Base-by-base conservation (phyloP, 2,888 invertebrate genomes). In the Ceraclea dissimilis region DNA sequence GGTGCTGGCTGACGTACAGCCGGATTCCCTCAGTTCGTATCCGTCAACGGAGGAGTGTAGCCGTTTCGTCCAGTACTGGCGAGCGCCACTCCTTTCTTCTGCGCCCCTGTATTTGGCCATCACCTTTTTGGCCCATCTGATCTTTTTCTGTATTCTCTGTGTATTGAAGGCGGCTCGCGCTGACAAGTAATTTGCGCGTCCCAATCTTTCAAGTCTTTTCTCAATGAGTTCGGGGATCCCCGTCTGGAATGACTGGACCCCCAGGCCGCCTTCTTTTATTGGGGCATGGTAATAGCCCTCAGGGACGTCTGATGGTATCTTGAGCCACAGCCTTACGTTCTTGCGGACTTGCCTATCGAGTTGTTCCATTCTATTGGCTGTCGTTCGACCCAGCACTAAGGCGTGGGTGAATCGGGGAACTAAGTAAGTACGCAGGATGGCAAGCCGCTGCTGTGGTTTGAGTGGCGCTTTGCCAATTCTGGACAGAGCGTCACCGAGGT, bases 401-500 rank as follows among this genome's bases (percentile, higher is more conserved):
- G 20, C 16, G n/a, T 54, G 50, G 19, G 13, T 49, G 18, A 49
- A 31, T 10, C 22, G 1, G 1, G 54, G 50, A 4, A 54, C 8
- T n/a, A 50, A 26, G 17, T 49, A 54, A 1, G 31, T 50, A 1
- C 13, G 6, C 4, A 54, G 8, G 1, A 44, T 18, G 1, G 8
- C 6, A 1, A 54, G 33, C 11, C 49, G 34, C 31, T 54, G 50
- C 31, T 54, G 54, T 5, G 54, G 54, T 13, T 50, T 54, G 1
- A 54, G 44, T 2, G 50, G 54, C 1, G 33, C 53, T 16, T 1
- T 19, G 1, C 17, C 18, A 1, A 49, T 19, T 2, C 16, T 2
- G 1, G 10, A 2, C 1, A 49, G 34, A 0, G 17, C 16, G 2
- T 22, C 34, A 1, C 2, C 5, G 2, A 54, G 17, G 2, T 17